phyloP scores from a whole-genome alignment of 2,888 invertebrate species.

The Trichopria drosophilae region DNA sequence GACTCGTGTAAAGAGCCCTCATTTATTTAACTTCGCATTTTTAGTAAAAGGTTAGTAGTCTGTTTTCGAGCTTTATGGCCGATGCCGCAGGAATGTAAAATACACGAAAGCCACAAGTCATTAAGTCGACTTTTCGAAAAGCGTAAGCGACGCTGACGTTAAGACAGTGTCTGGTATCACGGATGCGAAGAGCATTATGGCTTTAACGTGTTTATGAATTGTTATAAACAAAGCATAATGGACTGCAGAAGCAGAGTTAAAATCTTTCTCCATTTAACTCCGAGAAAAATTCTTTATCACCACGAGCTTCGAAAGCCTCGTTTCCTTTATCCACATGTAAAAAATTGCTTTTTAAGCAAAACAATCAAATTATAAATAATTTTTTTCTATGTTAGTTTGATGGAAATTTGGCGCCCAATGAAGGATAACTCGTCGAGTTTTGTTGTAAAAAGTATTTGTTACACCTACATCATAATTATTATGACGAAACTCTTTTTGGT shows the following conservation, averaged over 20 bases:
- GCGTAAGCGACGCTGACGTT: slow-evolving; percentile 30
- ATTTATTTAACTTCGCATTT: too few species aligned
- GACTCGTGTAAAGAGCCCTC: too few species aligned
- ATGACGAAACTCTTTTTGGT: too few species aligned
- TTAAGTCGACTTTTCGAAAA: slow-evolving; percentile 35
- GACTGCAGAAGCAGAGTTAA: slow-evolving; percentile 56
- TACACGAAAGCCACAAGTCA: slow-evolving; percentile 38
- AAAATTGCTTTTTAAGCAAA: too few species aligned
- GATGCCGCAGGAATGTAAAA: slow-evolving; percentile 36
- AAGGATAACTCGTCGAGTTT: too few species aligned
- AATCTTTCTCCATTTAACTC: slow-evolving; percentile 42
- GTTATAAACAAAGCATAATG: slow-evolving; percentile 57
- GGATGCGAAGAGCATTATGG: slow-evolving; percentile 45
- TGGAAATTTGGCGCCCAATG: too few species aligned
- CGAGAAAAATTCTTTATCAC: slow-evolving; percentile 29
- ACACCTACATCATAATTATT: too few species aligned
- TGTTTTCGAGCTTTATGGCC: slow-evolving; percentile 21
- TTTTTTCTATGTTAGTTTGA: too few species aligned
- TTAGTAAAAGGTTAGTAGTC: too few species aligned
- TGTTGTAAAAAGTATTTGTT: too few species aligned
- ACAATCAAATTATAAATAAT: too few species aligned
- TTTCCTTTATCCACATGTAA: slow-evolving; percentile 7
- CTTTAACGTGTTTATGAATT: slow-evolving; percentile 54
- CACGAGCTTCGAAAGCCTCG: slow-evolving; percentile 11
- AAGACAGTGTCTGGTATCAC: slow-evolving; percentile 8